Percentiles rank a stretch among this genome's conserved stretches.
phyloP scores from a whole-genome alignment of 1,140 invertebrate genomes.

The Sipha flava region DNA sequence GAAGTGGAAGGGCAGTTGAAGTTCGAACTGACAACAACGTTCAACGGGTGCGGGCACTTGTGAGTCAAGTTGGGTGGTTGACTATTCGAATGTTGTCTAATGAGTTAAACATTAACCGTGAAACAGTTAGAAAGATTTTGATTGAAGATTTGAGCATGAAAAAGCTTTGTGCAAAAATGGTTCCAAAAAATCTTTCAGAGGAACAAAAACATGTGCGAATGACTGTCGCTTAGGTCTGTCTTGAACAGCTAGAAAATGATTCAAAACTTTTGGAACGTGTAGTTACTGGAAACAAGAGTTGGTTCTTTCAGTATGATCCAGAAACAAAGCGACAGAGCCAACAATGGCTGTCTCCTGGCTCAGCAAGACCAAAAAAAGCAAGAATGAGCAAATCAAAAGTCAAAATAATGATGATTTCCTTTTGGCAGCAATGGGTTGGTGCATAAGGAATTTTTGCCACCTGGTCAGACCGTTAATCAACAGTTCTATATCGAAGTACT shows the following conservation, averaged over 20 bases:
- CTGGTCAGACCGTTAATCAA: slow-evolving; percentile 38
- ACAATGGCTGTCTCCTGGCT: background rate
- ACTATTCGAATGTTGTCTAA: background rate
- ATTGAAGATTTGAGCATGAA: background rate
- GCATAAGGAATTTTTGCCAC: slow-evolving; percentile 40
- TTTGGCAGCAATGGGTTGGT: slow-evolving; percentile 39
- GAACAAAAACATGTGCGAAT: slow-evolving; percentile 7
- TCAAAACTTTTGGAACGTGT: background rate
- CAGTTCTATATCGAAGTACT: slow-evolving; percentile 38
- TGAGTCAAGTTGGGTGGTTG: background rate
- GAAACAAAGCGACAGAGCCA: slow-evolving; percentile 37
- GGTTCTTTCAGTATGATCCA: slow-evolving; percentile 35
- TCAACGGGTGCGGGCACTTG: background rate
- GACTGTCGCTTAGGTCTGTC: background rate
- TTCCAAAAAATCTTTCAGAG: too few relatives aligned
- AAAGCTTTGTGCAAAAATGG: too few relatives aligned
- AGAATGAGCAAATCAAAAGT: slow-evolving; percentile 35
- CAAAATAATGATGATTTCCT: slow-evolving; percentile 41
- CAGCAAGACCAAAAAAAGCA: too few relatives aligned
- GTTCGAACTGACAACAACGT: background rate
- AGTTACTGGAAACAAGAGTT: slow-evolving; percentile 35
- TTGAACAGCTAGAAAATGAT: slow-evolving; percentile 29
- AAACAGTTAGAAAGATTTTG: background rate
- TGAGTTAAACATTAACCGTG: background rate
- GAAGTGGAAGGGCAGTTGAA: background rate